Evolutionary conservation across 2,888 invertebrate genomes (phyloP).

Genomic region (Pardosa pseudoannulata): DNA sequence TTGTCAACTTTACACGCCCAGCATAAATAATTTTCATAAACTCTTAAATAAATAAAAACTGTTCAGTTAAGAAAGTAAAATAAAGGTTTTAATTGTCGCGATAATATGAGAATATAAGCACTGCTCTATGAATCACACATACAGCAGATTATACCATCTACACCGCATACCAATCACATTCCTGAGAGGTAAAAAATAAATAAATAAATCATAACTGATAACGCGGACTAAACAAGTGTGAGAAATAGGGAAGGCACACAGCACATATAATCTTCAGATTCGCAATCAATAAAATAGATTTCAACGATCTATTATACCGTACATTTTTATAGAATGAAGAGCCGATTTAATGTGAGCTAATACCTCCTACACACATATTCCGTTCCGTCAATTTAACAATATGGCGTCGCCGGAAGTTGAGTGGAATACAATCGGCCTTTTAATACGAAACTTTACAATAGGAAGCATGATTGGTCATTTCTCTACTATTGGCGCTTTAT

Average conservation of each 20-base stretch:
- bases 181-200: neutral
- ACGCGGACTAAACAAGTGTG: neutral
- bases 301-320: neutral
- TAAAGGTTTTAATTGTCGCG: too few relatives aligned
- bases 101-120: too few relatives aligned
- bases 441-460: neutral
- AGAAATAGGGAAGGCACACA: neutral
- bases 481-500: neutral
- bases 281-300: neutral
- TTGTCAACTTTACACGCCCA: conserved; percentile 6
- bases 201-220: neutral
- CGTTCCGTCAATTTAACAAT: conserved; percentile 51
- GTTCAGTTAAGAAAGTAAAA: too few relatives aligned
- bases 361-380: conserved; percentile 14
- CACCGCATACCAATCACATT: conserved; percentile 32
- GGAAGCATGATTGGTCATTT: neutral
- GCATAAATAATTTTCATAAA: too few relatives aligned
- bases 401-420: conserved; percentile 69
- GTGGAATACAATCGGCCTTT: neutral
- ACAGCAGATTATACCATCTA: neutral
- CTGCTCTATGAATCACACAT: too few relatives aligned
- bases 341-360: neutral
- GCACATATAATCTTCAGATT: neutral
- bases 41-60: too few relatives aligned
- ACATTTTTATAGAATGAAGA: neutral